Evolutionary conservation across 2,797 vertebrate species (phyloP).

Genomic region (Myotis findleyi): DNA sequence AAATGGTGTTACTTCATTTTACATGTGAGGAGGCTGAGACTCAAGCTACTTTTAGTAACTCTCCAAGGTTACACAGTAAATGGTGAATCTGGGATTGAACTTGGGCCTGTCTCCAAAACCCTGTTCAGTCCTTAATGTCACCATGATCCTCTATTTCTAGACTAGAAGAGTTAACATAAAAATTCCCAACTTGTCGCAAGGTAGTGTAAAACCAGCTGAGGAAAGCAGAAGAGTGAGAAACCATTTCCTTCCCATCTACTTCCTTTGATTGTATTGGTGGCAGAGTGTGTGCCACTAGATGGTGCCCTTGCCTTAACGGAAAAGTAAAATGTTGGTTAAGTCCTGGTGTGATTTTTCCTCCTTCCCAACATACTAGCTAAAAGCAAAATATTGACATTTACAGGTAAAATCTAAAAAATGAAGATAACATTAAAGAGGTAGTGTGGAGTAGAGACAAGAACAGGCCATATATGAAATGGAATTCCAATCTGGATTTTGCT

Average conservation of each 20-base stretch:
- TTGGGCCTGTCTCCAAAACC: not conserved
- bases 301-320: constrained; percentile 50
- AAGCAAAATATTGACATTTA: constrained; percentile 31
- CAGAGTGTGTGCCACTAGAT: constrained; percentile 64
- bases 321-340: not conserved
- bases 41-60: constrained; percentile 3
- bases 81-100: constrained; percentile 21
- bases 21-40: not conserved
- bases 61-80: not conserved
- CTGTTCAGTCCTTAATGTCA: not conserved
- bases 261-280: not conserved
- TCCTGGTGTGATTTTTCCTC: not conserved
- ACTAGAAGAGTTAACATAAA: not conserved
- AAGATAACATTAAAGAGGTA: constrained; percentile 17
- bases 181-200: not conserved
- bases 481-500: not conserved
- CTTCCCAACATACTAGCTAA: not conserved
- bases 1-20: not conserved
- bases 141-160: not conserved
- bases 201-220: not conserved
- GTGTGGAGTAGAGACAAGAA: not conserved
- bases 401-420: constrained; percentile 36
- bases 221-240: constrained; percentile 9
- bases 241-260: not conserved
- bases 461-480: not conserved